These are phyloP conservation scores for Panagrolaimus sp. DNA, from an alignment of 1,140 invertebrate species.

Conservation along the genomic window DNA sequence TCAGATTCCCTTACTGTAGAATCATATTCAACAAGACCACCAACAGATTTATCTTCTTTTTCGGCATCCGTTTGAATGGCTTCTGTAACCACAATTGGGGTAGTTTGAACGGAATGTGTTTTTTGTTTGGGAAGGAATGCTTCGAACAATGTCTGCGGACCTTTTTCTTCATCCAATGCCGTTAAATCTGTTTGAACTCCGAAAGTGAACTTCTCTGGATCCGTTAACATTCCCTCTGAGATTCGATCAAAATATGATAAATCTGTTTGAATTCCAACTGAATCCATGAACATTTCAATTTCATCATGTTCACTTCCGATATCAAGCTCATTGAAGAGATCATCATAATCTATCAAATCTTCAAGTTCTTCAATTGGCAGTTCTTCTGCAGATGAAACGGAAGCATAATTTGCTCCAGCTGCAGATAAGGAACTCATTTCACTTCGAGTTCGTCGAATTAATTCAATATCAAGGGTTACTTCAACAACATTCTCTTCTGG, in stretches of 20 bases:
- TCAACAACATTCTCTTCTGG: not conserved
- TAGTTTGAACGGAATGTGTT: no score
- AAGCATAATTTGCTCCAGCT: not conserved
- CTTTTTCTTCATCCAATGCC: not conserved
- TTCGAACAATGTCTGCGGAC: not conserved
- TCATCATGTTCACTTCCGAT: not conserved
- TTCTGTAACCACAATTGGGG: no score
- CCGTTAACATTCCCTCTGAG: not conserved
- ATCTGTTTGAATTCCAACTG: not conserved
- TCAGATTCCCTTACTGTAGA: no score
- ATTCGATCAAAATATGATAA: not conserved
- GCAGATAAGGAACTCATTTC: not conserved
- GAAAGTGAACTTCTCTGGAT: not conserved
- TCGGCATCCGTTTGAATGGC: no score
- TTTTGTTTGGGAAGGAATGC: no score
- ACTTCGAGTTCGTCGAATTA: not conserved
- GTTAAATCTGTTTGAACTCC: not conserved
- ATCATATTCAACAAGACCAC: no score
- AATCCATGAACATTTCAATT: not conserved
- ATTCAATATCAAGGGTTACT: constrained; percentile 1
- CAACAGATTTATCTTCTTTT: no score
- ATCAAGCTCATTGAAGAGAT: constrained; percentile 2
- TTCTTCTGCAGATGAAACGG: not conserved
- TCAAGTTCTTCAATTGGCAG: constrained; percentile 4
- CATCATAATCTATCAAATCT: constrained; percentile 7